These are phyloP conservation scores for Gibbula magus DNA, from an alignment of 2,888 invertebrate species.

Conservation along the genomic window DNA sequence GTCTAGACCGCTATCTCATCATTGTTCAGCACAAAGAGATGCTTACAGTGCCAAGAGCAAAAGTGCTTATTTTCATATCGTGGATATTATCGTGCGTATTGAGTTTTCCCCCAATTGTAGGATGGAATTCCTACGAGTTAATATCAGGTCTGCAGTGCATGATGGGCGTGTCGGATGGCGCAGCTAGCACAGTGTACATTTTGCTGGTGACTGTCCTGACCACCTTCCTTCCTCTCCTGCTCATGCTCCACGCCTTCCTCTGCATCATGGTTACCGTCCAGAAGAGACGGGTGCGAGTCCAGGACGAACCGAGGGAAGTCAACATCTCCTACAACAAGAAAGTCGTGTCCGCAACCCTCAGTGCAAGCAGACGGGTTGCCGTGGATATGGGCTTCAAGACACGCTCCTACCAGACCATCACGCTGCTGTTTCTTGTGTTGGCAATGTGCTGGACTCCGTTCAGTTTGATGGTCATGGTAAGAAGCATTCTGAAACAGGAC, in stretches of 20 bases:
- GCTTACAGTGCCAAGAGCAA: constrained; percentile 53
- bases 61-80: constrained; percentile 44
- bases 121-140: constrained; percentile 46
- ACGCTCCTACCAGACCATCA: constrained; percentile 67
- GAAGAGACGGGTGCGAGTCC: constrained; percentile 48
- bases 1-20: constrained; percentile 65
- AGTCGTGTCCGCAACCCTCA: constrained; percentile 37
- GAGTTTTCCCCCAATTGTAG: constrained; percentile 53
- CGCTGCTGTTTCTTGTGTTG: constrained; percentile 59
- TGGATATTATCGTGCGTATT: constrained; percentile 51
- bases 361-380: constrained; percentile 40
- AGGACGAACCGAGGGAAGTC: constrained; percentile 49
- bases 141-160: constrained; percentile 37
- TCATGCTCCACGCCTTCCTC: constrained; percentile 57
- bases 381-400: constrained; percentile 66
- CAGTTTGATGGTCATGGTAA: constrained; percentile 44
- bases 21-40: constrained; percentile 60
- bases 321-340: constrained; percentile 47
- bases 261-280: constrained; percentile 60
- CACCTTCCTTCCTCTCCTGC: constrained; percentile 57
- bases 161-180: constrained; percentile 14
- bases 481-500: constrained; percentile 32
- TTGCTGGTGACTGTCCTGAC: constrained; percentile 42
- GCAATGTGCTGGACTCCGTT: constrained; percentile 64
- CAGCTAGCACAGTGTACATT: constrained; percentile 44